Evolutionary conservation across 1,140 invertebrate species (phyloP).

Genomic region (Chlorops oryzae): DNA sequence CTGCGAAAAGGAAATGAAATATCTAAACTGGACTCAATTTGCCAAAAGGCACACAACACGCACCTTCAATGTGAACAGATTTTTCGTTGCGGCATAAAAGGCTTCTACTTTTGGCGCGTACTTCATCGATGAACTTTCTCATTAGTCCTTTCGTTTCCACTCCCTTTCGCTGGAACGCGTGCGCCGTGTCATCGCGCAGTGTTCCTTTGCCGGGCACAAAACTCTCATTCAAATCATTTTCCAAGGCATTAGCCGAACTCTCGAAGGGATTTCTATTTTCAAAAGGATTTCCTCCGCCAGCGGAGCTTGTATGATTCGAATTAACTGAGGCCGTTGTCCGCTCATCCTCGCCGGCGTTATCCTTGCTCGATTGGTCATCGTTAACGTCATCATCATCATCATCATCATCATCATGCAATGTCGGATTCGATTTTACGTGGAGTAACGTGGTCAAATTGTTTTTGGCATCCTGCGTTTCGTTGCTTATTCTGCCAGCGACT

Average conservation of each 20-base stretch:
- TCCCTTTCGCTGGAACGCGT: constrained; percentile 12
- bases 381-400: constrained; percentile 14
- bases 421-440: constrained; percentile 28
- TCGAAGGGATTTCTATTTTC: constrained; percentile 24
- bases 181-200: constrained; percentile 1
- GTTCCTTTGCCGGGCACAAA: neutral
- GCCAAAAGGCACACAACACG: neutral
- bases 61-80: constrained; percentile 38
- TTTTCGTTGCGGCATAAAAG: constrained; percentile 40
- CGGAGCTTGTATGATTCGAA: constrained; percentile 35
- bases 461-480: constrained; percentile 33
- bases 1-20: constrained; percentile 17
- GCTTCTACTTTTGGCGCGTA: constrained; percentile 14
- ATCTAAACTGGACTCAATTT: neutral
- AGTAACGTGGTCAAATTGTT: constrained; percentile 38
- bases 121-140: constrained; percentile 30
- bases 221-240: constrained; percentile 15
- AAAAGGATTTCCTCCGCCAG: constrained; percentile 26
- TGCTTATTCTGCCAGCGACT: constrained; percentile 10
- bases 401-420: constrained; percentile 17
- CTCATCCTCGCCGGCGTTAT: constrained; percentile 33
- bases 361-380: constrained; percentile 16
- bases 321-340: constrained; percentile 43
- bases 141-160: constrained; percentile 32
- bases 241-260: constrained; percentile 20